Evolutionary conservation across 2,113 vertebrate genomes (phyloP), one percentile per base, ranked within the genome.

Genomic region (Ophthalmolycus amberensis): DNA sequence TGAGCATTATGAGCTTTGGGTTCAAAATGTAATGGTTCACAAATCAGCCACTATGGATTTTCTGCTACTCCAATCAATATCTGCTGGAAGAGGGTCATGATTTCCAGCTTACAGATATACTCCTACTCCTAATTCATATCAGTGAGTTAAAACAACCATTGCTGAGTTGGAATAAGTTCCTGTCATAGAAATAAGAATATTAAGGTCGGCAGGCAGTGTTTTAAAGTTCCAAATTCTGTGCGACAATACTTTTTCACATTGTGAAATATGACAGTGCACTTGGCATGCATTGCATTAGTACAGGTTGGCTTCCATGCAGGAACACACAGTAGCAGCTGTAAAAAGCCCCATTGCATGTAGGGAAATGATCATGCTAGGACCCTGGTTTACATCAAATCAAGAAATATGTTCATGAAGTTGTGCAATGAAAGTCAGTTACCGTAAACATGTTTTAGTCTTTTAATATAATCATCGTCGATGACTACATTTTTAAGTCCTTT

Each of bases 11-110:
- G 90, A 92, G 92, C 95, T 95, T 93, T 95, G 93, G 90, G 95
- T 96, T 96, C 95, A 95, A 94, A 95, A 96, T 93, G 91, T 96
- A 96, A 96, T 94, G 94, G 91, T 95, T 94, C 94, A 96, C 95
- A 96, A 97, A 97, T 97, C 96, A 97, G 93, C 93, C 76, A n/a
- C 81, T 94, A 96, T 96, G 92, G 96, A 97, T 97, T 96, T 96
- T 94, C 91, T 94, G 94, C 87, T 96, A 81, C 85, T 77, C 66
- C 85, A 85, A 95, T 95, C 95, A 92, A 95, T 96, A 95, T 92
- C 91, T 90, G 90, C 91, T 93, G 94, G 95, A 95, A 89, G 94
- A 94, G 92, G 94, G 95, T 96, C 95, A 93, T 90, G 94, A 92
- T 96, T 97, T 94, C 92, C 77, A 92, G 93, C 90, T 92, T 91